Evolutionary conservation across 2,888 invertebrate species (phyloP), one percentile per base, ranked within the genome.

Genomic region (Thymelicus sylvestris): DNA sequence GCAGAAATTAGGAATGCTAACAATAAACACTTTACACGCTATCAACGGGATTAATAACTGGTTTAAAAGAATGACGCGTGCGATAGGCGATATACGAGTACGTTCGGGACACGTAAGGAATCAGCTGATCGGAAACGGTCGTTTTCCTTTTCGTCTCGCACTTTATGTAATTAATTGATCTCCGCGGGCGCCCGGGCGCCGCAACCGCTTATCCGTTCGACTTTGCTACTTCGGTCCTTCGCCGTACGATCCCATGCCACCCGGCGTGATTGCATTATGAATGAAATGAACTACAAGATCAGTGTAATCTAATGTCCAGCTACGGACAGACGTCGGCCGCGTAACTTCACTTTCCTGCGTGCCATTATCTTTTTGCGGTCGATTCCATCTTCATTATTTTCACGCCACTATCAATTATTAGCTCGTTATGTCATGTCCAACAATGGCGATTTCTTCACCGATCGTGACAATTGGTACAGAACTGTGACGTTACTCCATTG

Each of bases 61-160:
- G 90, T 90, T 88, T 73, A 82, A 84, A 83, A 82, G 47, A 60
- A 38, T 50, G 80, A 78, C 78, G 83, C 81, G 76, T 77, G 79
- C 79, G 81, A 75, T 81, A 81, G 79, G 81, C 79, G 81, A 78
- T 80, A 50, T 31, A 31, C 31, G 31, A 31, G 24, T 60, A 62
- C 80, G 73, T 66, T 61, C 74, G 68, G 74, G 72, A 77, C 81
- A 81, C 81, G 57, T 82, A 86, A 90, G 90, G 90, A 87, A 91
- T 90, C 92, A 93, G 92, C 92, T 92, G 92, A 90, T 91, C 86
- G 87, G 76, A 77, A 79, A 77, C 81, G 82, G 82, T 73, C 81
- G 83, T 85, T 89, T 90, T 89, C 89, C 88, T 88, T 90, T 91
- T 91, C 91, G 89, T 90, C 90, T 89, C 85, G 84, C 86, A 86